Evolutionary conservation across 2,888 invertebrate species (phyloP).

Genomic region (Rhyacophila evoluta): DNA sequence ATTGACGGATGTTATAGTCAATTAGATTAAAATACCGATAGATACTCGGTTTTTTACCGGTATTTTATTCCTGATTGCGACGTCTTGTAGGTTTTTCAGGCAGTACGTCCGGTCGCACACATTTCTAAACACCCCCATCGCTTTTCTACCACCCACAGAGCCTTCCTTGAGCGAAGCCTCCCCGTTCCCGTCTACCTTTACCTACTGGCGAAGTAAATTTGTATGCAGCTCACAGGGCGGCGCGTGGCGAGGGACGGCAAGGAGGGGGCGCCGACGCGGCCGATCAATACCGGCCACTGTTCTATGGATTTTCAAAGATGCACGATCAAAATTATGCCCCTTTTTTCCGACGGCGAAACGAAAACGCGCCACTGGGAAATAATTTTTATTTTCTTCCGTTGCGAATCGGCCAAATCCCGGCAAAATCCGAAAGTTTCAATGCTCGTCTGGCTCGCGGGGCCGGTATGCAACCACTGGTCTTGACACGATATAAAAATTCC

Average conservation of each 20-base stretch:
- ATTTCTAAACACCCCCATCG: constrained; percentile 32
- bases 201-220: constrained; percentile 50
- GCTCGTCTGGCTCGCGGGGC: neutral
- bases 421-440: neutral
- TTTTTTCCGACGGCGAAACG: constrained; percentile 27
- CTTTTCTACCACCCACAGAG: neutral
- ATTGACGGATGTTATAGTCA: too few relatives aligned
- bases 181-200: constrained; percentile 27
- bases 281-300: constrained; percentile 55
- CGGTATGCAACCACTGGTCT: neutral
- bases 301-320: constrained; percentile 53
- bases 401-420: neutral
- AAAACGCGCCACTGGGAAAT: constrained; percentile 19
- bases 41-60: too few relatives aligned
- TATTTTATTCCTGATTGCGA: neutral
- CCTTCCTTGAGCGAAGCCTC: constrained; percentile 21
- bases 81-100: constrained; percentile 15
- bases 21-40: too few relatives aligned
- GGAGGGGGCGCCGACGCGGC: constrained; percentile 35
- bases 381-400: neutral
- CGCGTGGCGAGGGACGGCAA: constrained; percentile 33
- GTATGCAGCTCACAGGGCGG: constrained; percentile 50
- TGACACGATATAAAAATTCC: too few relatives aligned
- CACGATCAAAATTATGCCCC: constrained; percentile 46
- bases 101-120: constrained; percentile 44